Evolutionary conservation across 2,797 vertebrate species (phyloP).

Genomic region (Gallinago nigripennis): DNA sequence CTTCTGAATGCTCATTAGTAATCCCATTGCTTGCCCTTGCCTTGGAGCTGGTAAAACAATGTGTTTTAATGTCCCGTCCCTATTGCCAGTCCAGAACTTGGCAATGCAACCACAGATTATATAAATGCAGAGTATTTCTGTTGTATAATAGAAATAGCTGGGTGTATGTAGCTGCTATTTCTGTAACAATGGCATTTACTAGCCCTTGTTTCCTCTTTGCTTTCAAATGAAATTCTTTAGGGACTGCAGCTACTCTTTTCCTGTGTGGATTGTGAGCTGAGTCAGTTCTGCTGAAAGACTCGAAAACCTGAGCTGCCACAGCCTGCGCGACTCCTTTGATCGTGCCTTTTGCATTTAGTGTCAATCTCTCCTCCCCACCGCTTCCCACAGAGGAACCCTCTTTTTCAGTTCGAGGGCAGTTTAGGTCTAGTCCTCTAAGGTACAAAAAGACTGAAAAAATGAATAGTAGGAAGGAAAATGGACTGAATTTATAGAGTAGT

Average conservation of each 20-base stretch:
- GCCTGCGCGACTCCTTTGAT: not conserved
- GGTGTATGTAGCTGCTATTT: conserved; percentile 50
- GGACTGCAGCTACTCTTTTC: conserved; percentile 5
- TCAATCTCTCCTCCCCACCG: not conserved
- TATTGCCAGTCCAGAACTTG: conserved; percentile 2
- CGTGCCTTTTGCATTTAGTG: not conserved
- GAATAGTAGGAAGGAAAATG: not conserved
- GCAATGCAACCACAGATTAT: not conserved
- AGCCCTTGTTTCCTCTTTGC: conserved; percentile 43
- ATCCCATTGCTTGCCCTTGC: not conserved
- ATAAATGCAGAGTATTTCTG: not conserved
- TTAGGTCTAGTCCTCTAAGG: not conserved
- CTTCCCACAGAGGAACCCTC: not conserved
- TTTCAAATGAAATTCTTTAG: conserved; percentile 13
- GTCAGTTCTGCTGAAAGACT: not conserved
- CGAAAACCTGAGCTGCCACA: not conserved
- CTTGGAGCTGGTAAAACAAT: conserved; percentile 13
- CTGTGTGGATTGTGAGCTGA: not conserved
- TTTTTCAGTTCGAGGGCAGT: not conserved
- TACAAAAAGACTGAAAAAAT: not conserved
- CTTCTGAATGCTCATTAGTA: not conserved
- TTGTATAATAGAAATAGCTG: conserved; percentile 14
- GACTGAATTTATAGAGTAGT: not conserved
- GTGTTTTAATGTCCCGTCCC: not conserved
- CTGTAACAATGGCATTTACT: conserved; percentile 46